Percentiles rank a stretch among this genome's conserved stretches.
Conservation (phyloP, 2,888 invertebrate species). For the Melanophora roralis region DNA sequence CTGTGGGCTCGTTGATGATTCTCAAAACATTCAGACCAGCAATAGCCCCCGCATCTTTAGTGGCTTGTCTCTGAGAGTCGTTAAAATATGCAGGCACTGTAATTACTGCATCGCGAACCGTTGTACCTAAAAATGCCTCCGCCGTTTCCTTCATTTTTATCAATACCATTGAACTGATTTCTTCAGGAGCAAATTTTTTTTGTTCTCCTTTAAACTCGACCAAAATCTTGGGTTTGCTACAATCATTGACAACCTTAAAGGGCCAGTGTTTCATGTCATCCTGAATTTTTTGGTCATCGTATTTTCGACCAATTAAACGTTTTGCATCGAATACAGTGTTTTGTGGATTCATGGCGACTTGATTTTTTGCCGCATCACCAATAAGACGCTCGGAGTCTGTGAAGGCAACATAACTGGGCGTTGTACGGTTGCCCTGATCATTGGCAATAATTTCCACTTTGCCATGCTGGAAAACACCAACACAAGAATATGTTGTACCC, state of each 20-base stretch:
- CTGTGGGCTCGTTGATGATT: slow-evolving; percentile 95
- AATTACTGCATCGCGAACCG: slow-evolving; percentile 89
- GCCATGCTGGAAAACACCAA: slow-evolving; percentile 88
- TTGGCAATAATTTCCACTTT: slow-evolving; percentile 91
- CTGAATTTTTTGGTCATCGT: slow-evolving; percentile 91
- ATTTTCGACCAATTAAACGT: slow-evolving; percentile 94
- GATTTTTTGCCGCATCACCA: slow-evolving; percentile 89
- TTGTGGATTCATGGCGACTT: slow-evolving; percentile 91
- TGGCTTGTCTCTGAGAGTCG: slow-evolving; percentile 92
- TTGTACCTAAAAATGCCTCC: slow-evolving; percentile 90
- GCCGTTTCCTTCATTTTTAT: slow-evolving; percentile 95
- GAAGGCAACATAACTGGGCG: slow-evolving; percentile 82
- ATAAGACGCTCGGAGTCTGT: slow-evolving; percentile 86
- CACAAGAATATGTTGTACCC: slow-evolving; percentile 83
- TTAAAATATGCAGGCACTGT: slow-evolving; percentile 95
- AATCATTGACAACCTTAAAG: slow-evolving; percentile 89
- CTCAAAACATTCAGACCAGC: slow-evolving; percentile 93
- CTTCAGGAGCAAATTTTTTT: slow-evolving; percentile 92
- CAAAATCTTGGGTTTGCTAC: slow-evolving; percentile 88
- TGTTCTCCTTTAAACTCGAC: slow-evolving; percentile 92
- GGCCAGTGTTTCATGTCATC: slow-evolving; percentile 96
- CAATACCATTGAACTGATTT: slow-evolving; percentile 94
- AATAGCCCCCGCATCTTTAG: slow-evolving; percentile 95
- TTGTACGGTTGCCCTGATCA: slow-evolving; percentile 83
- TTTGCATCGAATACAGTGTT: slow-evolving; percentile 96